Evolutionary conservation across 1,140 invertebrate genomes (phyloP), one percentile per base, ranked within the genome.

Genomic region (Vanessa atalanta): DNA sequence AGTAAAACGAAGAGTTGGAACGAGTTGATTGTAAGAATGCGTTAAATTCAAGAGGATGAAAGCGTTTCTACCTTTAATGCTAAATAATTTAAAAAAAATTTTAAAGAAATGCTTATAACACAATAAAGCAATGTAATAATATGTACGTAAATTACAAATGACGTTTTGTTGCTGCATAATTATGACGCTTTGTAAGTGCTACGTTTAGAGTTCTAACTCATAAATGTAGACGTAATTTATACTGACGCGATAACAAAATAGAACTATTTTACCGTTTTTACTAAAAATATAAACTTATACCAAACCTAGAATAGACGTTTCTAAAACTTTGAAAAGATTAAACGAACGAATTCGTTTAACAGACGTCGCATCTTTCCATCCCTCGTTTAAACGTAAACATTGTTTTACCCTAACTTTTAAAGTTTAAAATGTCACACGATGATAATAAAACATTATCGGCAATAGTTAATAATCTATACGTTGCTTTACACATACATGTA

Each of bases 11-110:
- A 60, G 12, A 26, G 14, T 23, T 26, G 23, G 12, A 13, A 26
- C 20, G 23, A 13, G 55, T 12, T 60, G 47, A 43, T 69, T 69
- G 37, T 69, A 48, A 55, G 67, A 47, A 69, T 69, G 16, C 67
- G 67, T 69, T 20, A 69, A 69, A 69, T 69, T 48, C 43, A 69
- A 69, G 67, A 69, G 67, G 55, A 47, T 70, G 57, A 50, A 70
- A 47, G 8, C 61, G 26, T 1, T 69, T 60, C 61, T 7, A 37
- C 43, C 37, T 63, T 70, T 26, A 63, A 70, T 70, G 16, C 43
- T 69, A 15, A 50, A 47, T 60, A 55, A 31, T 60, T 26, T 4
- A 57, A 57, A 55, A 11, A 55, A 55, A 55, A 55, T n/a, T 8
- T 43, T 43, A 43, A 43, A 43, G 9, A 3, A 43, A 43, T 43